Conservation (phyloP, 1,140 invertebrate genomes). For the Drosophila lini region DNA sequence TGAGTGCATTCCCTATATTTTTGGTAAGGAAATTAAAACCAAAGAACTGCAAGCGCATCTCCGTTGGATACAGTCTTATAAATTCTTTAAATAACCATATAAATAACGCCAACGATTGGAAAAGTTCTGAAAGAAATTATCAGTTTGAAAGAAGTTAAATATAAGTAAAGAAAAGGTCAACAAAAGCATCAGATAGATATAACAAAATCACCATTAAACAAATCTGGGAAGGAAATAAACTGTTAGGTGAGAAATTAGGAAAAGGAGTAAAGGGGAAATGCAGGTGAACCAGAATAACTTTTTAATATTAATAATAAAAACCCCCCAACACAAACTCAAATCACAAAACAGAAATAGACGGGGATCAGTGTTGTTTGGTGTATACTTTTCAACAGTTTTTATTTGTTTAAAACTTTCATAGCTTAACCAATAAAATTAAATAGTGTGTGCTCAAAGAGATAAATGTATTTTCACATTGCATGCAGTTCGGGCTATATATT, state of each 20-base stretch:
- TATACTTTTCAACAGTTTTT: conserved; percentile 60
- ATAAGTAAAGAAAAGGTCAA: conserved; percentile 34
- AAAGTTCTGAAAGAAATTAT: conserved; percentile 81
- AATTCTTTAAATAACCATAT: conserved; percentile 74
- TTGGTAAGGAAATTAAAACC: conserved; percentile 9
- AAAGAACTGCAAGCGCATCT: conserved; percentile 30
- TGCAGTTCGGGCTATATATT: conserved; percentile 31
- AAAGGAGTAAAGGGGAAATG: conserved; percentile 6
- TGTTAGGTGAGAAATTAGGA: background rate
- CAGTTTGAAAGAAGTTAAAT: conserved; percentile 26
- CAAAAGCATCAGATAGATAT: background rate
- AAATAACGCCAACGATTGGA: conserved; percentile 84
- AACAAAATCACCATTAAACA: conserved; percentile 3
- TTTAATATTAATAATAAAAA: background rate
- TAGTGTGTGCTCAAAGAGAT: conserved; percentile 32
- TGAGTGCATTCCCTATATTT: conserved; percentile 3
- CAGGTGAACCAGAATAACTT: background rate
- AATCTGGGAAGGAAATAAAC: background rate
- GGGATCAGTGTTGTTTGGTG: conserved; percentile 15
- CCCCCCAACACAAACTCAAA: background rate
- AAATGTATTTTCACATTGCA: conserved; percentile 58
- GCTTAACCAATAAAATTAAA: conserved; percentile 55
- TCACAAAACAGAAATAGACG: conserved; percentile 1
- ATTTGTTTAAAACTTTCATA: conserved; percentile 50
- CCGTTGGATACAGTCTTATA: conserved; percentile 48